A percentile compares a stretch with the other conserved stretches of the same genome.
phyloP scores from a whole-genome alignment of 2,888 invertebrate species.

The Pyrochroa serraticornis region DNA sequence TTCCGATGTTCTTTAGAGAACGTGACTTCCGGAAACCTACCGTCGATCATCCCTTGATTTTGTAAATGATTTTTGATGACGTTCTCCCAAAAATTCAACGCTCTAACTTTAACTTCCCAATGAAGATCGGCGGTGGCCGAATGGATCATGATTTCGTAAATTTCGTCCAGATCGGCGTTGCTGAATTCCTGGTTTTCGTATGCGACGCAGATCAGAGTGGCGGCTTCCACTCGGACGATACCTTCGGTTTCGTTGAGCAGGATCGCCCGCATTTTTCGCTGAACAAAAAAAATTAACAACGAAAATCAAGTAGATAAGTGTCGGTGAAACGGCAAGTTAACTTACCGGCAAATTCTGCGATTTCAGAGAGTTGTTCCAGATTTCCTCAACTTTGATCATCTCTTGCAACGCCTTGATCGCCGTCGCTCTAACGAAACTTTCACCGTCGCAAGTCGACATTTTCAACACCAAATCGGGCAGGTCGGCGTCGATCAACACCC shows the following conservation, averaged over 20 bases:
- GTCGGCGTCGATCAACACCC: conserved; percentile 69
- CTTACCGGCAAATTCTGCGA: conserved; percentile 68
- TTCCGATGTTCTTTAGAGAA: conserved; percentile 80
- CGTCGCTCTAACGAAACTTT: conserved; percentile 77
- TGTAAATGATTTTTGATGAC: conserved; percentile 69
- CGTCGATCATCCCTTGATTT: conserved; percentile 85
- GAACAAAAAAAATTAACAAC: conserved; percentile 15
- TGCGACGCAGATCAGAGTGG: conserved; percentile 68
- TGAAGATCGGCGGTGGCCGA: conserved; percentile 75
- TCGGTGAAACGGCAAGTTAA: conserved; percentile 19
- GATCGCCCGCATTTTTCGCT: conserved; percentile 63
- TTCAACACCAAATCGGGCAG: conserved; percentile 69
- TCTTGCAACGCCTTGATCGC: conserved; percentile 74
- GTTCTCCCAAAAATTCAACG: conserved; percentile 74
- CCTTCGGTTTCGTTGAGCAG: conserved; percentile 75
- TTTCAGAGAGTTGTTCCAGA: conserved; percentile 71
- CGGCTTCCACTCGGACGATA: conserved; percentile 77
- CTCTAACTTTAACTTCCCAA: conserved; percentile 81
- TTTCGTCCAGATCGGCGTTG: conserved; percentile 56
- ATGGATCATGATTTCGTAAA: conserved; percentile 70
- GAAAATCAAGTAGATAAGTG: conserved; percentile 4
- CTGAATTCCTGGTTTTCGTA: conserved; percentile 70
- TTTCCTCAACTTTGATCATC: conserved; percentile 67
- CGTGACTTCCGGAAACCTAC: conserved; percentile 77
- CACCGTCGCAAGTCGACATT: conserved; percentile 71